Conservation (phyloP, 2,888 invertebrate genomes). For the Andrena trimmerana region DNA sequence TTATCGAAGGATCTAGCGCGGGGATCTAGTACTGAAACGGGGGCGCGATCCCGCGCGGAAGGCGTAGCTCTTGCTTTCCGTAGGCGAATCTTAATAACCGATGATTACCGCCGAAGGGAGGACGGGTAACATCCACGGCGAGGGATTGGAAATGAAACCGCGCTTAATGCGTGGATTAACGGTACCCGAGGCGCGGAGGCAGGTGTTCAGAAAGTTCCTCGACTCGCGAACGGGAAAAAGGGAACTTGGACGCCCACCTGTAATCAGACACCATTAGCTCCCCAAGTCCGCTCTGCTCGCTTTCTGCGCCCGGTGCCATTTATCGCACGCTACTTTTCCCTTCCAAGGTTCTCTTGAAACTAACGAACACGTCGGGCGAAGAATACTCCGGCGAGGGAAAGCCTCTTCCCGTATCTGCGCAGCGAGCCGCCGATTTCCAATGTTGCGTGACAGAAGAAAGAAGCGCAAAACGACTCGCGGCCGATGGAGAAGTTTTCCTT, state of each 20-base stretch:
- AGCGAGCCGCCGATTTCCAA: conserved; percentile 18
- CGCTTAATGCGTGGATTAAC: conserved; percentile 60
- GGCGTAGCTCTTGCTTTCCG: conserved; percentile 63
- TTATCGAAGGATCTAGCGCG: conserved; percentile 22
- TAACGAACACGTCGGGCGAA: not conserved
- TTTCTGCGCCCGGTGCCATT: conserved; percentile 34
- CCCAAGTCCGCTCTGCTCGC: conserved; percentile 19
- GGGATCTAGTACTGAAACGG: conserved; percentile 48
- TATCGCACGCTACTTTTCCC: not conserved
- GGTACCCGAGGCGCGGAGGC: conserved; percentile 49
- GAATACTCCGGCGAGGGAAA: conserved; percentile 26
- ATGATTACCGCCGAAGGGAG: conserved; percentile 43
- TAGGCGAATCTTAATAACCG: conserved; percentile 59
- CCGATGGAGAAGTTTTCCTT: not conserved
- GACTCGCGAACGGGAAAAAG: conserved; percentile 27
- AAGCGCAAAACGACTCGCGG: not conserved
- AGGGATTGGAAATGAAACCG: conserved; percentile 54
- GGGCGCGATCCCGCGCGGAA: conserved; percentile 19
- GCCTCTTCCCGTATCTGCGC: conserved; percentile 18
- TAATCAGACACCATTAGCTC: conserved; percentile 53
- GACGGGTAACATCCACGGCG: conserved; percentile 46
- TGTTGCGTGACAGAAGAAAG: conserved; percentile 13
- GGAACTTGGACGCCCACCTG: conserved; percentile 31
- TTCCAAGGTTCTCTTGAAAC: not conserved
- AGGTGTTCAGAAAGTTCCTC: conserved; percentile 51